phyloP scores from a whole-genome alignment of 1,140 invertebrate species.

The Nephotettix cincticeps region DNA sequence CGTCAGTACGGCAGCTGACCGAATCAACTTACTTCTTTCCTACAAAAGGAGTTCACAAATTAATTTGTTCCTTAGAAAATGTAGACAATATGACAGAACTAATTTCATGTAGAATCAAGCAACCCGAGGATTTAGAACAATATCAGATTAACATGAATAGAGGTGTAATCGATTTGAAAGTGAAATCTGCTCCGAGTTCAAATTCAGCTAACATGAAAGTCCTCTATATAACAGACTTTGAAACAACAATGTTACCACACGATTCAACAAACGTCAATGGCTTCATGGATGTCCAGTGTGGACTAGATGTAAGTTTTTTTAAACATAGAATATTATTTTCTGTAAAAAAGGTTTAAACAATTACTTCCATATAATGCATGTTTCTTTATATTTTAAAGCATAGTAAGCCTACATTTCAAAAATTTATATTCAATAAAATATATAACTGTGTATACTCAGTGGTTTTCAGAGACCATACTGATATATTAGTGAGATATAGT shows the following conservation, averaged over 20 bases:
- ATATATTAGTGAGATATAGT: too few species aligned
- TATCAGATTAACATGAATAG: constrained; percentile 25
- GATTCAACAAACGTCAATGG: neutral
- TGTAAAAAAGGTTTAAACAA: too few species aligned
- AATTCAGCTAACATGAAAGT: constrained; percentile 16
- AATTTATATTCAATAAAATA: too few species aligned
- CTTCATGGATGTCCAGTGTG: constrained; percentile 4
- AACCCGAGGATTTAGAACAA: neutral
- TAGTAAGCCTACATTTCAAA: too few species aligned
- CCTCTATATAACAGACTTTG: constrained; percentile 37
- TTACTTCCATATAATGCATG: too few species aligned
- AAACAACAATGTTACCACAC: constrained; percentile 28
- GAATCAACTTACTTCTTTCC: constrained; percentile 61
- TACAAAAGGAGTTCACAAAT: constrained; percentile 45
- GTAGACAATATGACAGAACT: constrained; percentile 2
- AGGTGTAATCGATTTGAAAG: constrained; percentile 43
- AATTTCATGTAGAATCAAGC: constrained; percentile 35
- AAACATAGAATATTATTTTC: too few species aligned
- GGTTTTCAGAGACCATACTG: too few species aligned
- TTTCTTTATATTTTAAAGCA: too few species aligned
- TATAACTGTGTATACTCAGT: too few species aligned
- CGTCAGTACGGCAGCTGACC: constrained; percentile 56
- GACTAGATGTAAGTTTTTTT: constrained; percentile 21
- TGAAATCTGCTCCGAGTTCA: constrained; percentile 14
- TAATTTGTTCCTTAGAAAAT: constrained; percentile 38